Base-by-base conservation (phyloP, 1,140 invertebrate genomes). In the Magallana ariakensis region DNA sequence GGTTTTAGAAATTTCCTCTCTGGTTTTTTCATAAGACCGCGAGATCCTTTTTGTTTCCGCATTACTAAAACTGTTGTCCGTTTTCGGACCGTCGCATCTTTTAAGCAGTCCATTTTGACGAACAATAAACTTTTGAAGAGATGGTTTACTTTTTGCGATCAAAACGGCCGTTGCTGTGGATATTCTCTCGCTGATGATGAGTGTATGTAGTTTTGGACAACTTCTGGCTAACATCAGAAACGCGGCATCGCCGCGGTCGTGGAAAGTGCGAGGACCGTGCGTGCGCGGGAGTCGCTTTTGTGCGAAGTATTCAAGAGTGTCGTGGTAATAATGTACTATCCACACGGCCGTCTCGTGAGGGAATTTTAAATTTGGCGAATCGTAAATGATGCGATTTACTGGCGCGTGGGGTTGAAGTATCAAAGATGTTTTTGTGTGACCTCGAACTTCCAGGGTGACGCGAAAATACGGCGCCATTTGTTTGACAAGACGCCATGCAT, bases 111-210 rank as follows among this genome's bases (percentile, higher is more conserved):
- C 97, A 92, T 97, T 97, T 66, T 96, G 95, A 70, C 97, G 94
- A 0, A 98, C 96, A 85, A 96, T 95, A 0, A 98, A 94, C 57
- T 95, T 95, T 56, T 95, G 94, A 33, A 98, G 94, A 85, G 96
- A 96, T 4, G 96, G 96, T 1, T 96, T 96, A 66, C 93, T 89
- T 10, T 86, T 84, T 0, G 96, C 97, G 54, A 98, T 95, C n/a
- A 98, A 94, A 53, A 98, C 93, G 15, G 97, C 95, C 1, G 97
- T 97, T 0, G 96, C 95, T 0, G 97, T 97, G 1, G 97, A 98
- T 83, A 98, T 96, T 92, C 97, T 95, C 91, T 98, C 97, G 6
- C 97, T 95, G 19, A 98, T 96, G 89, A 97, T 96, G 91, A 97
- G 90, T 3, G 96, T 97, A 81, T 96, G 95, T n/a, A 97, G 89